Evolutionary conservation across 2,888 invertebrate species (phyloP).

Genomic region (Zhuqinia jingwanae): DNA sequence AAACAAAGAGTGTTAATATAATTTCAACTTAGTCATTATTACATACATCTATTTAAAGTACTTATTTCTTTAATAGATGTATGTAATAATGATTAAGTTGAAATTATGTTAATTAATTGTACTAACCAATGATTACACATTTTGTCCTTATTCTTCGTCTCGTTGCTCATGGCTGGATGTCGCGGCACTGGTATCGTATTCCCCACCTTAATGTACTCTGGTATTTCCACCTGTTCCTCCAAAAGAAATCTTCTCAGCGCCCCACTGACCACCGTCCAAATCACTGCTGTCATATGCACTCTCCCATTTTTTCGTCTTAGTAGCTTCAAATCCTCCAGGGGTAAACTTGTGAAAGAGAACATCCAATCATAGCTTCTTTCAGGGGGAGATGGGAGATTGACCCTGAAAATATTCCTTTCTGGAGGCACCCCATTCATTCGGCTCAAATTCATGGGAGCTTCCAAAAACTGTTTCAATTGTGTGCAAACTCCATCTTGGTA

Average conservation of each 20-base stretch:
- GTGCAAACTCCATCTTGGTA: not conserved
- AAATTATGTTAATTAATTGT: no score
- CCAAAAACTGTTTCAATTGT: conserved; percentile 60
- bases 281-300: conserved; percentile 46
- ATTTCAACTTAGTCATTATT: no score
- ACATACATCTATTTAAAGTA: no score
- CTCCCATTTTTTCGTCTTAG: conserved; percentile 32
- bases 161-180: conserved; percentile 48
- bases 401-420: conserved; percentile 43
- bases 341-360: conserved; percentile 45
- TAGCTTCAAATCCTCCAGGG: conserved; percentile 35
- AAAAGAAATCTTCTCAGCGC: conserved; percentile 41
- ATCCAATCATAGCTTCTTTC: not conserved
- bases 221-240: conserved; percentile 39
- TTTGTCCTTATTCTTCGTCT: conserved; percentile 4
- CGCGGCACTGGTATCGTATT: conserved; percentile 54
- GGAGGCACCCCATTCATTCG: not conserved
- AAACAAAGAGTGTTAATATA: no score
- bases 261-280: conserved; percentile 45
- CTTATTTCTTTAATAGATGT: no score
- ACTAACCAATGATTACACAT: conserved; percentile 68
- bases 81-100: no score
- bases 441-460: conserved; percentile 46
- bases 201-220: conserved; percentile 8
- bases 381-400: no score